A percentile compares a stretch with the other conserved stretches of the same genome.
These are phyloP conservation scores for Scaptomyza parva DNA, from an alignment of 2,888 invertebrate species.

Conservation along the genomic window DNA sequence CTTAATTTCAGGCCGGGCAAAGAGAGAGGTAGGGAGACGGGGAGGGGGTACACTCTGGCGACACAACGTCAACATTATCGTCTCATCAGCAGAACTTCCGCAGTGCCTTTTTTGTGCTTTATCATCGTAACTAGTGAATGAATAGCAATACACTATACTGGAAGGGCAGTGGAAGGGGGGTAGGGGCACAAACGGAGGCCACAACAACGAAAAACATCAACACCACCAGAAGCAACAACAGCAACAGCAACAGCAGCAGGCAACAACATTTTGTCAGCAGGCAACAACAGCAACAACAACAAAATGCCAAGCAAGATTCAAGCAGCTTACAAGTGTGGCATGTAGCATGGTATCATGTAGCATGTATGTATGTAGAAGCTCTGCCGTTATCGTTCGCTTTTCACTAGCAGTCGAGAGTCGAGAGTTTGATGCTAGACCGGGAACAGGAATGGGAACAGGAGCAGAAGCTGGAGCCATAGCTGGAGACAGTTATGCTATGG, in stretches of 20 bases:
- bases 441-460: too few species aligned
- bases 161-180: conserved; percentile 3
- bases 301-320: conserved; percentile 67
- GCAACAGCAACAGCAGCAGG: conserved; percentile 21
- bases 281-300: conserved; percentile 17
- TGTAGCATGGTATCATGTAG: conserved; percentile 42
- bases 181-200: conserved; percentile 1
- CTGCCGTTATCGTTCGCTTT: conserved; percentile 78
- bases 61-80: conserved; percentile 73
- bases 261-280: conserved; percentile 63
- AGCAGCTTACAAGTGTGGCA: conserved; percentile 80
- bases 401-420: conserved; percentile 69
- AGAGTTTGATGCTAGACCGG: conserved; percentile 27
- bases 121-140: conserved; percentile 80
- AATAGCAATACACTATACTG: conserved; percentile 65
- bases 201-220: conserved; percentile 57
- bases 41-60: too few species aligned
- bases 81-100: conserved; percentile 80
- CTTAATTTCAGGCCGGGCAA: conserved; percentile 53
- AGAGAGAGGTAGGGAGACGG: neutral
- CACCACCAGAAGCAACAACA: conserved; percentile 39
- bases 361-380: conserved; percentile 36
- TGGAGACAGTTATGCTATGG: neutral
- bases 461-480: neutral
- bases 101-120: conserved; percentile 77